These are phyloP conservation scores for Drosophila picticornis DNA, from an alignment of 2,888 invertebrate species.

Conservation along the genomic window DNA sequence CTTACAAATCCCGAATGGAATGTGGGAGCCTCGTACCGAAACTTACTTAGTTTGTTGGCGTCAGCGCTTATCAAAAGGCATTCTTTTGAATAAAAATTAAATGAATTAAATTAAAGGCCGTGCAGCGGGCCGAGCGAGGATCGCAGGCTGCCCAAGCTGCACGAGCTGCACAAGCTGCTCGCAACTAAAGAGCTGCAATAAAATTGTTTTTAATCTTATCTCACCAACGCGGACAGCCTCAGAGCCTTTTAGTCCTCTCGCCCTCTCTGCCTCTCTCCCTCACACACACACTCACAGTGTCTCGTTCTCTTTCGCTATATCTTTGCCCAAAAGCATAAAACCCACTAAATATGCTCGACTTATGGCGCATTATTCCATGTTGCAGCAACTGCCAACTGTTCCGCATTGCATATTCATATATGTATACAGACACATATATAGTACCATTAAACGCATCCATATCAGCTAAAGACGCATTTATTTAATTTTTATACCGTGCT, in stretches of 20 bases:
- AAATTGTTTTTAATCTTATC: slow-evolving; percentile 84
- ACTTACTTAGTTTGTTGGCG: slow-evolving; percentile 68
- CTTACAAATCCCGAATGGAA: slow-evolving; percentile 57
- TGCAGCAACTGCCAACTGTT: slow-evolving; percentile 48
- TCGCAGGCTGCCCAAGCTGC: slow-evolving; percentile 28
- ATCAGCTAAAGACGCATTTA: slow-evolving; percentile 50
- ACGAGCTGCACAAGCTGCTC: slow-evolving; percentile 33
- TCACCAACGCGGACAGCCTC: slow-evolving; percentile 69
- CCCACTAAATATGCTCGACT: slow-evolving; percentile 75
- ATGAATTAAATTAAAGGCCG: slow-evolving; percentile 83
- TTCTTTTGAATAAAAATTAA: slow-evolving; percentile 83
- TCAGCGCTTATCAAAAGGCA: slow-evolving; percentile 75
- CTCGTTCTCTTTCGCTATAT: slow-evolving; percentile 16
- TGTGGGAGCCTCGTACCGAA: slow-evolving; percentile 68
- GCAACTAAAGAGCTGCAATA: slow-evolving; percentile 83
- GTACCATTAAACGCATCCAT: slow-evolving; percentile 28
- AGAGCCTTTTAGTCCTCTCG: slow-evolving; percentile 70
- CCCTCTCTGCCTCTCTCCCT: slow-evolving; percentile 7
- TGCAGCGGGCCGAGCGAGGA: slow-evolving; percentile 28
- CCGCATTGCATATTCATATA: slow-evolving; percentile 40
- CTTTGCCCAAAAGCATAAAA: slow-evolving; percentile 50
- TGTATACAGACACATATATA: slow-evolving; percentile 4
- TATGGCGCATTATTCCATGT: slow-evolving; percentile 68
- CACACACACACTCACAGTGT: slow-evolving; percentile 1
- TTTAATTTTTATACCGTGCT: slow-evolving; percentile 42